Percentiles rank a stretch among this genome's conserved stretches.
phyloP scores from a whole-genome alignment of 1,140 invertebrate species.

The Dendrolimus kikuchii region DNA sequence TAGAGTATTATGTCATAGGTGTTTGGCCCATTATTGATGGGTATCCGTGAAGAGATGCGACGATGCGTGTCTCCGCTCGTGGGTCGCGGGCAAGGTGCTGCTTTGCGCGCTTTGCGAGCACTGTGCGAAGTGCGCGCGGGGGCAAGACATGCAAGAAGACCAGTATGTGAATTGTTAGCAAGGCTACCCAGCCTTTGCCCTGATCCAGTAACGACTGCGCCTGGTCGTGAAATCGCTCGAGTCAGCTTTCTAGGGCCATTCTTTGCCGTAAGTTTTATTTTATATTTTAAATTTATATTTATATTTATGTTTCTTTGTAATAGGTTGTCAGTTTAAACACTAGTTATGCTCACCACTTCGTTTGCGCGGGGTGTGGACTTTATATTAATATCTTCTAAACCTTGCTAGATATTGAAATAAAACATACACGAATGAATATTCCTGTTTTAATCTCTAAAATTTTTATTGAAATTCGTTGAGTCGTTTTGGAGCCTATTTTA shows the following conservation, averaged over 20 bases:
- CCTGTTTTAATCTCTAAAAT: too few species aligned
- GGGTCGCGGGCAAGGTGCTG: constrained; percentile 47
- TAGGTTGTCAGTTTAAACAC: too few species aligned
- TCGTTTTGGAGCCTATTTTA: too few species aligned
- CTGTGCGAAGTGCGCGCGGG: constrained; percentile 58
- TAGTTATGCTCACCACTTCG: too few species aligned
- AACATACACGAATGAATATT: too few species aligned
- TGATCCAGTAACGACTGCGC: constrained; percentile 78
- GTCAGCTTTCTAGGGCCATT: constrained; percentile 93
- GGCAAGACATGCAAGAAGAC: constrained; percentile 67
- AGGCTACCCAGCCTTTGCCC: constrained; percentile 84
- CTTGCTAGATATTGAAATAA: too few species aligned
- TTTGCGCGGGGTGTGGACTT: too few species aligned
- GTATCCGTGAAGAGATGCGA: constrained; percentile 65
- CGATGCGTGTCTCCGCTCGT: constrained; percentile 46
- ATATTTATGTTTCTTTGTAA: too few species aligned
- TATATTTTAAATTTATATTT: constrained; percentile 12
- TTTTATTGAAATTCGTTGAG: too few species aligned
- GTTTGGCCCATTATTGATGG: constrained; percentile 58
- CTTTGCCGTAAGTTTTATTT: constrained; percentile 78
- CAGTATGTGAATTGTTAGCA: constrained; percentile 85
- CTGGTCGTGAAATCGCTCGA: constrained; percentile 86
- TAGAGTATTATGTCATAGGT: constrained; percentile 26
- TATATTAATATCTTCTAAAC: too few species aligned
- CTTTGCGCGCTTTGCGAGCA: constrained; percentile 52